phyloP scores from a whole-genome alignment of 2,113 vertebrate species.

The Pedetes capensis region DNA sequence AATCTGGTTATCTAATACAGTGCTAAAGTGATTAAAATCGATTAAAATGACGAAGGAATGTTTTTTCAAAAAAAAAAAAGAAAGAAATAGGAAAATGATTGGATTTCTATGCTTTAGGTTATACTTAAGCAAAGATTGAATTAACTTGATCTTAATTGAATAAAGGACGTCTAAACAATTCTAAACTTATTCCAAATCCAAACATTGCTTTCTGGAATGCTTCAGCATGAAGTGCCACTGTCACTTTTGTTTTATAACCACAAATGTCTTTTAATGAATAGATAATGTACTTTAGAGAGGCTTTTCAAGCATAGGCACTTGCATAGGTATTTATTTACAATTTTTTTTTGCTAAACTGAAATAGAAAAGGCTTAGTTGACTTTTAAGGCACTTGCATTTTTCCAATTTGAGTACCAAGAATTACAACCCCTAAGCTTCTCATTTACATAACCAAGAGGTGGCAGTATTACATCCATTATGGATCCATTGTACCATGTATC shows the following conservation, averaged over 20 bases:
- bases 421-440: conserved; percentile 46
- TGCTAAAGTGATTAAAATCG: conserved; percentile 70
- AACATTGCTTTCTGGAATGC: conserved; percentile 29
- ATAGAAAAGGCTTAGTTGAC: conserved; percentile 45
- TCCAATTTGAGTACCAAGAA: conserved; percentile 32
- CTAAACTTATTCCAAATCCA: conserved; percentile 50
- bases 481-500: conserved; percentile 3
- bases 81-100: conserved; percentile 62
- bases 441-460: conserved; percentile 75
- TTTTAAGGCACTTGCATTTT: conserved; percentile 56
- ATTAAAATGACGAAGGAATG: conserved; percentile 59
- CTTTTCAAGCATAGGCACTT: conserved; percentile 8
- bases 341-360: conserved; percentile 32
- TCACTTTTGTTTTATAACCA: conserved; percentile 56
- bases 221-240: conserved; percentile 16
- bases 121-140: conserved; percentile 53
- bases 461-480: conserved; percentile 69
- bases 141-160: conserved; percentile 59
- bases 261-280: conserved; percentile 47
- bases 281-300: conserved; percentile 40
- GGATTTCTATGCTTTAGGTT: conserved; percentile 65
- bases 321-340: conserved; percentile 64
- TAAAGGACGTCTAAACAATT: conserved; percentile 54
- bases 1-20: conserved; percentile 67
- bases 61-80: conserved; percentile 53